Percentiles rank a stretch among this genome's conserved stretches.
These are phyloP conservation scores for Catocala sponsa DNA, from an alignment of 2,888 invertebrate genomes.

Conservation along the genomic window DNA sequence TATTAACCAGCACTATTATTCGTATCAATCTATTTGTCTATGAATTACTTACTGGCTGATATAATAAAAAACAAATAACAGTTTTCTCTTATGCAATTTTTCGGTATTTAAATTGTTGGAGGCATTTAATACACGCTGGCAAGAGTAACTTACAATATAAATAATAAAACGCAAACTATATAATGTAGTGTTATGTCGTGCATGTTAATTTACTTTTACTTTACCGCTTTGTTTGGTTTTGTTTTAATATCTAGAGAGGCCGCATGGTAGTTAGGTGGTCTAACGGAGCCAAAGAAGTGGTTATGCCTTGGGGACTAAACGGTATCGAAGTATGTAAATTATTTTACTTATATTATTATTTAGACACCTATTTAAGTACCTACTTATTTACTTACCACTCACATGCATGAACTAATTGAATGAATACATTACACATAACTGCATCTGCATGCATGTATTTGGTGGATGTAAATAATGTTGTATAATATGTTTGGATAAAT, in stretches of 20 bases:
- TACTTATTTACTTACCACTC: slow-evolving; percentile 30
- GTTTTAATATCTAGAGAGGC: slow-evolving; percentile 79
- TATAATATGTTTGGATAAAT: slow-evolving; percentile 25
- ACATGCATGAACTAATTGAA: slow-evolving; percentile 42
- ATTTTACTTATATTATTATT: slow-evolving; percentile 56
- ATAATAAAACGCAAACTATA: no score
- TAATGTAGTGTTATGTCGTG: slow-evolving; percentile 49
- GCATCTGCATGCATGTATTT: slow-evolving; percentile 44
- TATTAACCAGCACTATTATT: slow-evolving; percentile 2
- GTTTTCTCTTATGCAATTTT: no score
- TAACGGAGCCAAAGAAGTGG: slow-evolving; percentile 84
- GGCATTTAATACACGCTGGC: no score
- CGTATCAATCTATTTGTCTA: neutral
- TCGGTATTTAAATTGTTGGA: no score
- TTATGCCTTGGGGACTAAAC: slow-evolving; percentile 86
- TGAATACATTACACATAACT: slow-evolving; percentile 27
- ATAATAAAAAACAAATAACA: no score
- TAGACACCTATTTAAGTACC: slow-evolving; percentile 23
- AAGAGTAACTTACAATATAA: no score
- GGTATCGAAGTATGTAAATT: slow-evolving; percentile 79
- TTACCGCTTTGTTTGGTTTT: slow-evolving; percentile 79
- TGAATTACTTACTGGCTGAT: neutral
- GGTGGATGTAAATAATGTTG: slow-evolving; percentile 27
- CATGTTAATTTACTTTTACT: slow-evolving; percentile 76
- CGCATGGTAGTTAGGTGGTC: slow-evolving; percentile 88